phyloP scores from a whole-genome alignment of 2,888 invertebrate genomes.

The Lutraria lutraria region DNA sequence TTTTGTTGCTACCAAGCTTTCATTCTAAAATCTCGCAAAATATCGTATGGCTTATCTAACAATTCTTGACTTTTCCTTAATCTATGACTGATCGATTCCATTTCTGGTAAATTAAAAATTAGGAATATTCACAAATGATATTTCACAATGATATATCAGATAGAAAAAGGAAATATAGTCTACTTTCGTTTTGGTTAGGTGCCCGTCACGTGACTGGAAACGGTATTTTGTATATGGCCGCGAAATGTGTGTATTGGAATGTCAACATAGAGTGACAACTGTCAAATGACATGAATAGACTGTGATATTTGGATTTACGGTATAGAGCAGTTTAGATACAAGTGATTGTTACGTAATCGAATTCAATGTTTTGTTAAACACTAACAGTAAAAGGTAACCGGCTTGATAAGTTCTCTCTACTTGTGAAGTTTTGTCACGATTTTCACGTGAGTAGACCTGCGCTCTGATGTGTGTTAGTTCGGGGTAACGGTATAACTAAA shows the following conservation, averaged over 20 bases:
- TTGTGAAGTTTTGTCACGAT: background rate
- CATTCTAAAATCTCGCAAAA: slow-evolving; percentile 57
- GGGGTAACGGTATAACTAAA: too few species aligned
- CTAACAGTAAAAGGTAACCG: background rate
- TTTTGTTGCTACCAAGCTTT: slow-evolving; percentile 80
- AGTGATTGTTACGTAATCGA: background rate
- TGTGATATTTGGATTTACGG: slow-evolving; percentile 6
- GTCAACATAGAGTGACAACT: slow-evolving; percentile 39
- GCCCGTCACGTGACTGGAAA: slow-evolving; percentile 83
- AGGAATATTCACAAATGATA: background rate
- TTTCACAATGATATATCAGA: background rate
- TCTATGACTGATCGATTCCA: too few species aligned
- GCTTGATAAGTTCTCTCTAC: background rate
- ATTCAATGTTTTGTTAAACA: background rate
- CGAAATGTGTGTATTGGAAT: slow-evolving; percentile 43
- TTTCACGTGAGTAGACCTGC: slow-evolving; percentile 26
- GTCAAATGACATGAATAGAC: slow-evolving; percentile 19
- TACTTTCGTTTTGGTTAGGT: slow-evolving; percentile 73
- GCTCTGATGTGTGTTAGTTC: background rate
- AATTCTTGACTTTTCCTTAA: background rate
- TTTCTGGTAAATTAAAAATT: too few species aligned
- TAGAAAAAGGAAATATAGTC: background rate
- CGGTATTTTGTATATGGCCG: slow-evolving; percentile 71
- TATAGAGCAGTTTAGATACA: background rate
- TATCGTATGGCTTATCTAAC: slow-evolving; percentile 32